A percentile compares a stretch with the other conserved stretches of the same genome.
Conservation (phyloP, 2,113 vertebrate genomes). For the Taurulus bubalis region DNA sequence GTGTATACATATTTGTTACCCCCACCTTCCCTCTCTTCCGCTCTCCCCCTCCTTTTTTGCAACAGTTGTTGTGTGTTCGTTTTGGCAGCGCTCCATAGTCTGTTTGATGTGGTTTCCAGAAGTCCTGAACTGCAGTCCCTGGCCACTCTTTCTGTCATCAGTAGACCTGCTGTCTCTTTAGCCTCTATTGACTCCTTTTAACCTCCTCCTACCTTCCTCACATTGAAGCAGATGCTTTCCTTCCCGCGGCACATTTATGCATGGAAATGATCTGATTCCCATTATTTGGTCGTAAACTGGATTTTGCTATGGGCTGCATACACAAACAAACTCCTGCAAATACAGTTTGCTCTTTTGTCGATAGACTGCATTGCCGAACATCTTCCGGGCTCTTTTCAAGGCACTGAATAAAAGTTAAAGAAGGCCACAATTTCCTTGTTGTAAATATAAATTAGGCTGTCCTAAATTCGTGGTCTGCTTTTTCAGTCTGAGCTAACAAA, state of each 20-base stretch:
- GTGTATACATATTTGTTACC: not conserved
- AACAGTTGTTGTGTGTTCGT: slow-evolving; percentile 84
- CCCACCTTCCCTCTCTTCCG: not conserved
- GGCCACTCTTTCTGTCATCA: slow-evolving; percentile 86
- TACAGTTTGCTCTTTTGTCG: slow-evolving; percentile 9
- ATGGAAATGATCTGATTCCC: slow-evolving; percentile 77
- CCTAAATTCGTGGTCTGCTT: slow-evolving; percentile 41
- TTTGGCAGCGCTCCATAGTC: slow-evolving; percentile 78
- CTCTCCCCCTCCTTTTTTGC: slow-evolving; percentile 48
- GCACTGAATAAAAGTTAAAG: slow-evolving; percentile 37
- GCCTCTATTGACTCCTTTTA: slow-evolving; percentile 87
- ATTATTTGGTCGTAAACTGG: slow-evolving; percentile 73
- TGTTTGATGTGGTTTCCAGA: slow-evolving; percentile 88
- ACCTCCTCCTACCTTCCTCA: slow-evolving; percentile 81
- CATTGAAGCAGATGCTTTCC: slow-evolving; percentile 82
- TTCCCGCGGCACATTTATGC: slow-evolving; percentile 67
- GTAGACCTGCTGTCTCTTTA: slow-evolving; percentile 85
- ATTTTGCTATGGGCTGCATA: slow-evolving; percentile 61
- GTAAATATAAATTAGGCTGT: slow-evolving; percentile 54
- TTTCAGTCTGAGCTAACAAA: slow-evolving; percentile 41
- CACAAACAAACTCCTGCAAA: slow-evolving; percentile 39
- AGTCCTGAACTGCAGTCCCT: slow-evolving; percentile 84
- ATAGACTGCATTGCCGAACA: slow-evolving; percentile 13
- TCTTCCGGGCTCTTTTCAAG: slow-evolving; percentile 45
- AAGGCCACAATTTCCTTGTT: slow-evolving; percentile 43